Percentiles rank a stretch among this genome's conserved stretches.
Conservation (phyloP, 2,888 invertebrate genomes). For the Selenia dentaria region DNA sequence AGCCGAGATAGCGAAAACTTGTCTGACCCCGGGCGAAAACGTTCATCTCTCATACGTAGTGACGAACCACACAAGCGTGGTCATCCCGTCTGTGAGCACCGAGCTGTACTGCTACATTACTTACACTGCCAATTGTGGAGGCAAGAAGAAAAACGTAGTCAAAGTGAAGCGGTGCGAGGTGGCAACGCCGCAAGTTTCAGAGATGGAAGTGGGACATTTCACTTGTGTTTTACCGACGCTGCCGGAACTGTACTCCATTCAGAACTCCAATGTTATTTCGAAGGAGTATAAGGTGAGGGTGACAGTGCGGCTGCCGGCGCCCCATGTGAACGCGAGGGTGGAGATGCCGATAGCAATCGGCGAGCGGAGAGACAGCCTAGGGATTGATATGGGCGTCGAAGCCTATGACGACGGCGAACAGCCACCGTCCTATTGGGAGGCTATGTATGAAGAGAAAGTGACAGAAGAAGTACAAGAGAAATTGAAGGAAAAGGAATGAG, state of each 20-base stretch:
- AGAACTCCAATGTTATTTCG: conserved; percentile 11
- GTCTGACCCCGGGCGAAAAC: conserved; percentile 22
- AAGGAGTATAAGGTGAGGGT: conserved; percentile 20
- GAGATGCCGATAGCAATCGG: conserved; percentile 24
- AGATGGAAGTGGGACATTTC: not conserved
- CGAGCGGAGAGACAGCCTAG: not conserved
- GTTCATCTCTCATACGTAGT: conserved; percentile 7
- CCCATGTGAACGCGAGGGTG: conserved; percentile 15
- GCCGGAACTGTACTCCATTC: conserved; percentile 10
- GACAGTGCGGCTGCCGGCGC: conserved; percentile 20
- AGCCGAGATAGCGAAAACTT: conserved; percentile 20
- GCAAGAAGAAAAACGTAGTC: not conserved
- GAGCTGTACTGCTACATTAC: conserved; percentile 15
- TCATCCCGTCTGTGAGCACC: conserved; percentile 6
- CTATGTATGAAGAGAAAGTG: conserved; percentile 24
- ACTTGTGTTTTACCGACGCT: conserved; percentile 15
- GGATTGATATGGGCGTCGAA: not conserved
- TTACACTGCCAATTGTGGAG: conserved; percentile 26
- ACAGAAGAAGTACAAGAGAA: too few species aligned
- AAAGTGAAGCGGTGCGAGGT: conserved; percentile 6
- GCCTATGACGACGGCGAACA: not conserved
- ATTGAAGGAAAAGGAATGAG: too few species aligned
- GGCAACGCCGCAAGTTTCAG: not conserved
- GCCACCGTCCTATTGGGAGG: conserved; percentile 35
- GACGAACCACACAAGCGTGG: conserved; percentile 19